These are phyloP conservation scores for Nephila pilipes DNA, from an alignment of 1,140 invertebrate species.

Conservation along the genomic window DNA sequence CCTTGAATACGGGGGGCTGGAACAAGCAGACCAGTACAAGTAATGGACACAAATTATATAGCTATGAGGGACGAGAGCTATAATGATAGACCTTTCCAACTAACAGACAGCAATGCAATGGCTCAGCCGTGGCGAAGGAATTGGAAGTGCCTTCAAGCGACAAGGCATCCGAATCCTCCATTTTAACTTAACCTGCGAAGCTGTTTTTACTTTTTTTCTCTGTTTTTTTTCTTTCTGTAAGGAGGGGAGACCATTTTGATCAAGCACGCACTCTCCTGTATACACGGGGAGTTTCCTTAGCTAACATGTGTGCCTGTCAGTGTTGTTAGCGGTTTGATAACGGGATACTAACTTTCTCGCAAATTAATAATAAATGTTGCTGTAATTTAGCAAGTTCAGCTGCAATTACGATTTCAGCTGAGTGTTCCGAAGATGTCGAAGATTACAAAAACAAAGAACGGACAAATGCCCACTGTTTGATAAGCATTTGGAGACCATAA, in stretches of 20 bases:
- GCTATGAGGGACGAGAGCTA: conserved; percentile 66
- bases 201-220: conserved; percentile 2
- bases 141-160: conserved; percentile 62
- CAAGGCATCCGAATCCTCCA: conserved; percentile 54
- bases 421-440: not conserved
- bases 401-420: not conserved
- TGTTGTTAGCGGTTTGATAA: conserved; percentile 17
- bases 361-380: conserved; percentile 24
- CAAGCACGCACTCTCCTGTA: conserved; percentile 14
- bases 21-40: conserved; percentile 70
- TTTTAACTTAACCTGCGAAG: conserved; percentile 55
- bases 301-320: conserved; percentile 4
- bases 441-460: not conserved
- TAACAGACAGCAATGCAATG: conserved; percentile 68
- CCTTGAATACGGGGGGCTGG: conserved; percentile 31
- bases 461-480: not conserved
- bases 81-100: conserved; percentile 75
- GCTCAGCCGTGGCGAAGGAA: conserved; percentile 43
- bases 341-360: not conserved
- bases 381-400: not conserved
- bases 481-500: not conserved
- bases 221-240: not conserved
- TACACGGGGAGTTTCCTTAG: not conserved
- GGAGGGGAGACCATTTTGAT: not conserved
- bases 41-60: conserved; percentile 76